These are phyloP conservation scores for Thaumatotibia leucotreta DNA, from an alignment of 1,140 invertebrate genomes.

Conservation along the genomic window DNA sequence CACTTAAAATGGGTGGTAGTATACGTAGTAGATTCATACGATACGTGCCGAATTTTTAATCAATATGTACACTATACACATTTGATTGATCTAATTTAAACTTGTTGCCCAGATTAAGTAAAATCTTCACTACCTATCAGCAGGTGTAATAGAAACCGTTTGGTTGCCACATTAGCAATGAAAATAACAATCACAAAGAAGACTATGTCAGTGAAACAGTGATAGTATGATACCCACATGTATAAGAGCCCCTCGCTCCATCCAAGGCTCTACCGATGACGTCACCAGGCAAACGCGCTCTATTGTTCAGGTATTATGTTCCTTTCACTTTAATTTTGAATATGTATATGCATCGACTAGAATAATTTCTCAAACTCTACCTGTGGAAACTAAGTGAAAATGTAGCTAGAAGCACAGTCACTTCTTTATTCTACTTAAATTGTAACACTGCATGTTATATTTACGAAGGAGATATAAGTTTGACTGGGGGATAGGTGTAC, in stretches of 20 bases:
- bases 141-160: not conserved
- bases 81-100: not conserved
- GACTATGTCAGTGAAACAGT: constrained; percentile 19
- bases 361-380: not conserved
- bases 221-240: constrained; percentile 78
- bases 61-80: not conserved
- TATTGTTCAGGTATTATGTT: constrained; percentile 76
- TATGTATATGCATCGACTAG: not conserved
- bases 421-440: too few relatives aligned
- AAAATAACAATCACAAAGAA: not conserved
- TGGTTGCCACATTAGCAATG: not conserved
- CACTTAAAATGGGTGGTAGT: too few relatives aligned
- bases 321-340: not conserved
- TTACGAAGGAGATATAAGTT: too few relatives aligned
- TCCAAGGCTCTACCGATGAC: constrained; percentile 78
- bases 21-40: too few relatives aligned
- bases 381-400: not conserved
- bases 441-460: too few relatives aligned
- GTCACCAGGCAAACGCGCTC: constrained; percentile 78
- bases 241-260: constrained; percentile 73
- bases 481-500: too few relatives aligned
- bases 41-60: too few relatives aligned
- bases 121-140: not conserved
- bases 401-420: too few relatives aligned
- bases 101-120: not conserved